phyloP scores from a whole-genome alignment of 2,797 vertebrate genomes.

The Acrossocheilus wenchowensis region DNA sequence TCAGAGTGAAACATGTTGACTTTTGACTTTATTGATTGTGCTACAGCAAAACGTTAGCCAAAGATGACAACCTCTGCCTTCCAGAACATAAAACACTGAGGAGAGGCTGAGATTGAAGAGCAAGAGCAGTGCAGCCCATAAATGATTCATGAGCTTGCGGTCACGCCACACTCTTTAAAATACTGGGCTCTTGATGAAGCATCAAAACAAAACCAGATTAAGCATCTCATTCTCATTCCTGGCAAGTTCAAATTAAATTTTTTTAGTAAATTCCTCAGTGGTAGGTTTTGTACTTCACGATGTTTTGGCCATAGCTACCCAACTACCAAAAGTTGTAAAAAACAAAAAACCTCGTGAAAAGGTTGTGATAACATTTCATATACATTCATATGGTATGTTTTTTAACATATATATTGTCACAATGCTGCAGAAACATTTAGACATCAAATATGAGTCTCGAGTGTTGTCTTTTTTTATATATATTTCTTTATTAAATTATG shows the following conservation, averaged over 20 bases:
- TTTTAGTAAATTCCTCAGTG: neutral
- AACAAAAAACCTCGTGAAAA: neutral
- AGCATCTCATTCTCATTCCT: conserved; percentile 34
- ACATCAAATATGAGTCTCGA: neutral
- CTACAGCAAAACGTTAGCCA: conserved; percentile 54
- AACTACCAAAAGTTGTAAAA: neutral
- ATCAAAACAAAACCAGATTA: conserved; percentile 39
- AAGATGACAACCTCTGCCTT: conserved; percentile 43
- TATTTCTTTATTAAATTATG: neutral
- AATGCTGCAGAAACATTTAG: neutral
- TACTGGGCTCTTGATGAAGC: conserved; percentile 25
- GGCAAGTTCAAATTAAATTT: neutral
- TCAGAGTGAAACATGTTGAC: conserved; percentile 45
- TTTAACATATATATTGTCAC: neutral
- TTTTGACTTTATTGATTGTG: conserved; percentile 67
- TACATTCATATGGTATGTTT: neutral
- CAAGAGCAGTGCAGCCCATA: conserved; percentile 35
- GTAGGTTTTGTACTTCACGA: conserved; percentile 25
- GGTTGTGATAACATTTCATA: neutral
- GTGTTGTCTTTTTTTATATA: neutral
- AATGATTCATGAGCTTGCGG: conserved; percentile 56
- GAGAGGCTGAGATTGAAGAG: conserved; percentile 43
- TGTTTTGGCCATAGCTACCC: conserved; percentile 47
- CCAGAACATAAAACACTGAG: conserved; percentile 40
- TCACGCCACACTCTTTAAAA: conserved; percentile 36